Base-by-base conservation (phyloP, 2,797 vertebrate species). In the Anguilla megastoma region DNA sequence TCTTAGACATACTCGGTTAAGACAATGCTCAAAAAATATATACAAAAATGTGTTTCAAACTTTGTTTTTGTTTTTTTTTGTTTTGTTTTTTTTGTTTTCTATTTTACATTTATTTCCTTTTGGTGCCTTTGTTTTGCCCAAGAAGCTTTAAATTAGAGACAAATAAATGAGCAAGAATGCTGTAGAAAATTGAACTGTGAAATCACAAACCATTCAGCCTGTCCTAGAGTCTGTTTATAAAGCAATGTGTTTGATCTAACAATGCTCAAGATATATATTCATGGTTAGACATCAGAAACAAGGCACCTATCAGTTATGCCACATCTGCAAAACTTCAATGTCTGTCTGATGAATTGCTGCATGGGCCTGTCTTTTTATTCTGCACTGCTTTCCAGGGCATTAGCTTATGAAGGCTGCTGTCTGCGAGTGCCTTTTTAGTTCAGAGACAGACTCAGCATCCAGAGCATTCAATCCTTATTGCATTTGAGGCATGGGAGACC, bases 401-500 rank as follows among this genome's bases (percentile, higher is more conserved):
- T 80, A 21, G 76, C 66, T 85, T 41, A 89, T 66, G 88, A 83
- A 87, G 71, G 60, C 76, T 76, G 30, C n/a, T 60, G 60, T 60
- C 86, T 84, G 45, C 60, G 58, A 52, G 71, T 54, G 76, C 86
- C 41, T 80, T 80, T 80, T 7, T 80, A 45, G 41, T 80, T 41
- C 41, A 52, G 36, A 30, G 8, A 48, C 36, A 52, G 24, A 52
- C 24, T 27, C 82, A 12, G 82, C n/a, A 54, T 80, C 33, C 76
- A 48, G 36, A 80, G 76, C 76, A 80, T 52, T 84, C n/a, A 54
- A 54, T 84, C 48, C 12, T 10, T 84, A 87, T 88, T 89, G 89
- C 69, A 89, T 76, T 58, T 83, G 56, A 85, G 90, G 88, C 89
- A 87, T 87, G 82, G 80, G 63, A 63, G 86, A 86, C 88, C 88